Base-by-base conservation (phyloP, 2,113 vertebrate genomes). In the Mus musculus region DNA sequence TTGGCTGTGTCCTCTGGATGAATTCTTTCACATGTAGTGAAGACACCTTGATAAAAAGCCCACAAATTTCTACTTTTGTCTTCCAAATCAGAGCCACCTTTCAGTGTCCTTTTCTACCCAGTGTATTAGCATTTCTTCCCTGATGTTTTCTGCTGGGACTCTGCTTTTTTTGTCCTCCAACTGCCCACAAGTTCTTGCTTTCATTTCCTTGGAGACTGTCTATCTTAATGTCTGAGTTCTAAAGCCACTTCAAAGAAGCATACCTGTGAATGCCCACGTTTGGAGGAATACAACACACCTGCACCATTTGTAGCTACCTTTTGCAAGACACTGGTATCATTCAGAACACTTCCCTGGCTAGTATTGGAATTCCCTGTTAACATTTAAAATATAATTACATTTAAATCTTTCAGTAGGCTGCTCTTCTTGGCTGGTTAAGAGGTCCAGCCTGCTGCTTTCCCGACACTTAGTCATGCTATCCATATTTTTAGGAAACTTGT, bases 361-460 rank as follows among this genome's bases (percentile, higher is more conserved):
- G 56, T 39, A 54, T 0, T 42, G 49, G 67, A 89, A 93, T 61
- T 63, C 30, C n/a, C 49, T 84, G 7, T 39, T 89, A 75, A 75
- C 28, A 75, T 75, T 78, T 73, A 75, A 93, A 85, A 54, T 10
- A 63, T 69, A 91, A 96, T 91, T 93, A 78, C 46, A 73, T 89
- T 78, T 72, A 82, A 93, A 28, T 72, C 42, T 93, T 94, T 59
- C 24, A 76, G 71, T n/a, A 61, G 71, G 7, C 26, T 89, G 8
- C 69, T 59, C 39, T 87, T 82, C 42, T 69, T 89, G 84, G 33
- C 14, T 11, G 77, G 9, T 91, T 61, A 65, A 85, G 71, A 28
- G 13, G 22, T 46, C 33, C 13, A 61, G 30, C 54, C 54, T 77
- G 26, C 89, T 93, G 63, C 20, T 95, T 46, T 89, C 10, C 52